Evolutionary conservation across 2,797 vertebrate species (phyloP).

Genomic region (Anableps anableps): DNA sequence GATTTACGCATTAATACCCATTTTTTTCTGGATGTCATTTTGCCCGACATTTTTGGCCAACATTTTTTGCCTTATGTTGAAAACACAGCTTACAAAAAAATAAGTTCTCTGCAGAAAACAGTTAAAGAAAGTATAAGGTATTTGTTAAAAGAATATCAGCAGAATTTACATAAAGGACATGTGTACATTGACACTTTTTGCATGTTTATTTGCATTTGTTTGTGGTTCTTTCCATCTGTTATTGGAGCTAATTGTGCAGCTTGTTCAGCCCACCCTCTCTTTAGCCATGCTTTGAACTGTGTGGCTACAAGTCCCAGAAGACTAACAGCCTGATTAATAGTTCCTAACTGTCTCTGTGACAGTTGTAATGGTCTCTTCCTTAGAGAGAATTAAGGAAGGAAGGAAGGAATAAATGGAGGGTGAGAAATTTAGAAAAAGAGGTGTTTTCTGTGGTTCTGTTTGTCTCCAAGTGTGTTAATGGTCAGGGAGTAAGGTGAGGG

Average conservation of each 20-base stretch:
- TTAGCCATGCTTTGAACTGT: constrained; percentile 56
- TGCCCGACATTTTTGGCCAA: background rate
- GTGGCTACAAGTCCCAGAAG: constrained; percentile 51
- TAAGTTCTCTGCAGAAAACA: background rate
- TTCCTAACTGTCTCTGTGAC: constrained; percentile 72
- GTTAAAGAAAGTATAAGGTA: too few species aligned
- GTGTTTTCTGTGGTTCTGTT: constrained; percentile 58
- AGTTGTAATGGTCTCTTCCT: constrained; percentile 71
- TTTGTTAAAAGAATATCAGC: too few species aligned
- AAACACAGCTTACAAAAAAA: background rate
- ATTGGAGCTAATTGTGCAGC: constrained; percentile 63
- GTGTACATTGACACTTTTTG: background rate
- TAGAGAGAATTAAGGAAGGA: constrained; percentile 57
- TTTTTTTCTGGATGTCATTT: background rate
- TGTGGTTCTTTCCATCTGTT: constrained; percentile 35
- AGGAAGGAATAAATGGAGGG: constrained; percentile 60
- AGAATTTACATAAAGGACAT: background rate
- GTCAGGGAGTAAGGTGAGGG: constrained; percentile 51
- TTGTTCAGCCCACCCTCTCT: constrained; percentile 78
- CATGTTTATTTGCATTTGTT: constrained; percentile 18
- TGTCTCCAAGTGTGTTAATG: constrained; percentile 40
- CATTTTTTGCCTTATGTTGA: background rate
- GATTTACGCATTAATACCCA: background rate
- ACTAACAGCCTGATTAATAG: constrained; percentile 76
- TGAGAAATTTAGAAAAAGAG: constrained; percentile 55